Conservation (phyloP, 2,888 invertebrate species). For the Lissonota sp. region DNA sequence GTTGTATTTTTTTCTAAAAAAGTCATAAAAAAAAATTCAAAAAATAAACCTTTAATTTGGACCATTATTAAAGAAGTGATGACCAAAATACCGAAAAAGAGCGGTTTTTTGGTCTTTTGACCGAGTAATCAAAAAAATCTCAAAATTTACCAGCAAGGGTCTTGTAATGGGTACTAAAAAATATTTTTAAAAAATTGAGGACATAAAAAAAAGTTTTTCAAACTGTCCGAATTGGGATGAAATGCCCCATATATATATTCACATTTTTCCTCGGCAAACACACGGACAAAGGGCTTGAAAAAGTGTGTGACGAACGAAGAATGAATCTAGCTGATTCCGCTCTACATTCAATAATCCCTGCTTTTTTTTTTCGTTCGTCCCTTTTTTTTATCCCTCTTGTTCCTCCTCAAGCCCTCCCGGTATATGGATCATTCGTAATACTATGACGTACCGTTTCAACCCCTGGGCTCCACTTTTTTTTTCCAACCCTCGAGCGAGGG, state of each 20-base stretch:
- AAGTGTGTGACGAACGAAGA: conserved; percentile 16
- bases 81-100: no score
- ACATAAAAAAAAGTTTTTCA: no score
- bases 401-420: conserved; percentile 11
- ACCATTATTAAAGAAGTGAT: no score
- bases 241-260: not conserved
- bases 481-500: conserved; percentile 30
- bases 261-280: not conserved
- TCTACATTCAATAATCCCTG: conserved; percentile 31
- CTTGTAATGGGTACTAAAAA: no score
- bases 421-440: conserved; percentile 34
- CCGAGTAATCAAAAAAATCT: no score
- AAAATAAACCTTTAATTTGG: no score
- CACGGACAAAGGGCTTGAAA: not conserved
- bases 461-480: conserved; percentile 40
- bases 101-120: no score
- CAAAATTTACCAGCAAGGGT: no score
- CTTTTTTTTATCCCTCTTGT: conserved; percentile 25
- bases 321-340: conserved; percentile 27
- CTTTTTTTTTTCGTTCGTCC: conserved; percentile 19
- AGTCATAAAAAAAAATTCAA: not conserved
- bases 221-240: no score
- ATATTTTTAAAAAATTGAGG: no score
- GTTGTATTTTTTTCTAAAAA: no score
- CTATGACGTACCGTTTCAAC: conserved; percentile 50